Conservation (phyloP, 23 tunicate species). For the Aplidium turbinatum region DNA sequence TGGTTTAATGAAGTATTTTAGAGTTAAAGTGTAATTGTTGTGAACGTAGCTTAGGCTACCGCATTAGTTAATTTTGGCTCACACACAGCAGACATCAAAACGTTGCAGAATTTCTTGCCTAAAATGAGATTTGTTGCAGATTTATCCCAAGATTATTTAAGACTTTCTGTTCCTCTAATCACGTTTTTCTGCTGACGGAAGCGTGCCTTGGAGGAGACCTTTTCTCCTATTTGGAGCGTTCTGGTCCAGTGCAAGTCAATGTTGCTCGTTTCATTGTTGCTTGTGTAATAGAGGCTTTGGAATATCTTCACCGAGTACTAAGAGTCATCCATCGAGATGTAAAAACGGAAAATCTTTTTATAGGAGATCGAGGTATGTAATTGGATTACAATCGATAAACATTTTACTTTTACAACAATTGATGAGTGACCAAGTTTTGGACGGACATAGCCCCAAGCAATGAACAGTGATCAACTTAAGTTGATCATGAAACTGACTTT, state of each 20-base stretch:
- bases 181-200: constrained; percentile 70
- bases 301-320: constrained; percentile 48
- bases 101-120: no score
- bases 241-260: constrained; percentile 34
- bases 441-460: no score
- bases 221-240: constrained; percentile 60
- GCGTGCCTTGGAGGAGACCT: constrained; percentile 83
- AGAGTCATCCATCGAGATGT: constrained; percentile 68
- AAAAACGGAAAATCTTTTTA: constrained; percentile 70
- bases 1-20: neutral
- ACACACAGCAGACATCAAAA: no score
- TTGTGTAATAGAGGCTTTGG: constrained; percentile 69
- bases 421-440: no score
- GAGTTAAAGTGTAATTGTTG: neutral
- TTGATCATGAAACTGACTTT: no score
- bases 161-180: constrained; percentile 53
- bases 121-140: constrained; percentile 35
- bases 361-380: constrained; percentile 57
- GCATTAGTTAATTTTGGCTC: no score
- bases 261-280: constrained; percentile 59
- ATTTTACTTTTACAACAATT: no score
- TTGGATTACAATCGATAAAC: no score
- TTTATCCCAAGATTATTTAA: constrained; percentile 58
- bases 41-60: no score
- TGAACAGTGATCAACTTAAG: no score